These are phyloP conservation scores for Gracilinanus agilis DNA, from an alignment of 2,113 vertebrate species.

Conservation along the genomic window DNA sequence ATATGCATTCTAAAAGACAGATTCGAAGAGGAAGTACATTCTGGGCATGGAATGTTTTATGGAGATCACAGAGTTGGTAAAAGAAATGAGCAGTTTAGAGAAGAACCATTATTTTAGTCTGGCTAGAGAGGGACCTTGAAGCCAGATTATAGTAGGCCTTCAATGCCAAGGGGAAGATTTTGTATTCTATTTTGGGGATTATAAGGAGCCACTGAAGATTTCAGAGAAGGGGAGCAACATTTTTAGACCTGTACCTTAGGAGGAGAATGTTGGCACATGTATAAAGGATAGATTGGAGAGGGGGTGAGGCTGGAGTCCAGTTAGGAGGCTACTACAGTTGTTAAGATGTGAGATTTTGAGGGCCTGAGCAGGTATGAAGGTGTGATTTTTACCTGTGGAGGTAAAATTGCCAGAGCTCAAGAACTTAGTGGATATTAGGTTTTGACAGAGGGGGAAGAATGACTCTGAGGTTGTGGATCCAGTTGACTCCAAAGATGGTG, in stretches of 20 bases:
- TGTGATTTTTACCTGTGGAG: no score
- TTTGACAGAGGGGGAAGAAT: not conserved
- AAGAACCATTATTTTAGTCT: not conserved
- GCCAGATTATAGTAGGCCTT: not conserved
- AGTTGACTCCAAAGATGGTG: not conserved
- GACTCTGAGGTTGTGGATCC: not conserved
- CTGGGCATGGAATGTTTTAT: not conserved
- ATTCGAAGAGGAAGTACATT: not conserved
- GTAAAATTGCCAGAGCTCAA: not conserved
- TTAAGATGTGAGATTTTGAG: no score
- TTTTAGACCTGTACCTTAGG: not conserved
- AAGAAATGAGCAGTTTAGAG: not conserved
- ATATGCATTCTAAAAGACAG: no score
- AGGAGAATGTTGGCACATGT: not conserved
- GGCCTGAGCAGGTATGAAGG: no score
- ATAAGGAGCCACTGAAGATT: not conserved
- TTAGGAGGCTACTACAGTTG: no score
- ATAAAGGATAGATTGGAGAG: not conserved
- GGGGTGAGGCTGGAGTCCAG: not conserved
- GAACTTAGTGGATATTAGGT: not conserved
- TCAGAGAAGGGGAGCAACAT: not conserved
- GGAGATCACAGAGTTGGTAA: not conserved
- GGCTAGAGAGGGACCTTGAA: not conserved
- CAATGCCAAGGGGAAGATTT: not conserved
- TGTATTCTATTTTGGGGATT: not conserved